A percentile compares a stretch with the other conserved stretches of the same genome.
These are phyloP conservation scores for Gallinago media DNA, from an alignment of 2,113 vertebrate species.

Conservation along the genomic window DNA sequence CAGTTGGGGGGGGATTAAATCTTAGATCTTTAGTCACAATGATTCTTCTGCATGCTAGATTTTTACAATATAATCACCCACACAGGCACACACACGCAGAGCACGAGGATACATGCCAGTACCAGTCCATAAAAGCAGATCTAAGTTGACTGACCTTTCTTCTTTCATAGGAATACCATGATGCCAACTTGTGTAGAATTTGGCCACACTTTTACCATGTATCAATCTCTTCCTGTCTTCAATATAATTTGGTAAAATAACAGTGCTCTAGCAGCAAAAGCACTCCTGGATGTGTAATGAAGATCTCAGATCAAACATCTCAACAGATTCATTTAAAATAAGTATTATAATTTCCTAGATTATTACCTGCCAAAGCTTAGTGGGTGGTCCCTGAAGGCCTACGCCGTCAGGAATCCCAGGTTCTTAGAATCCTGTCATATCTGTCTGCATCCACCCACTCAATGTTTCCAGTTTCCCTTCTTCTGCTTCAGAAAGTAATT, in stretches of 20 bases:
- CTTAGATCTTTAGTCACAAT: not conserved
- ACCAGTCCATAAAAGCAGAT: not conserved
- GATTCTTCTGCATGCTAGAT: not conserved
- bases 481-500: conserved; percentile 55
- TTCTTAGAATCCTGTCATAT: conserved; percentile 60
- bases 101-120: not conserved
- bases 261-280: not conserved
- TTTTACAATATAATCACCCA: not conserved
- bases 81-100: not conserved
- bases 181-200: not conserved
- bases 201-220: not conserved
- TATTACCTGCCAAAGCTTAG: conserved; percentile 66
- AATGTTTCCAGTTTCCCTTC: conserved; percentile 53
- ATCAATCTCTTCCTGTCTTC: not conserved
- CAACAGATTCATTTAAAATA: conserved; percentile 28
- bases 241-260: not conserved
- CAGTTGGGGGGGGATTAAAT: not conserved
- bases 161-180: not conserved
- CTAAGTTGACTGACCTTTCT: not conserved
- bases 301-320: conserved; percentile 45
- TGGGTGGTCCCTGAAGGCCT: conserved; percentile 63
- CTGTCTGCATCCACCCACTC: conserved; percentile 66
- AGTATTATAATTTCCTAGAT: conserved; percentile 60
- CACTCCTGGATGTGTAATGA: conserved; percentile 10
- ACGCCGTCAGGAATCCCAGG: conserved; percentile 56